Evolutionary conservation across 2,888 invertebrate species (phyloP), one percentile per base, ranked within the genome.

Genomic region (Yponomeuta evonymella): DNA sequence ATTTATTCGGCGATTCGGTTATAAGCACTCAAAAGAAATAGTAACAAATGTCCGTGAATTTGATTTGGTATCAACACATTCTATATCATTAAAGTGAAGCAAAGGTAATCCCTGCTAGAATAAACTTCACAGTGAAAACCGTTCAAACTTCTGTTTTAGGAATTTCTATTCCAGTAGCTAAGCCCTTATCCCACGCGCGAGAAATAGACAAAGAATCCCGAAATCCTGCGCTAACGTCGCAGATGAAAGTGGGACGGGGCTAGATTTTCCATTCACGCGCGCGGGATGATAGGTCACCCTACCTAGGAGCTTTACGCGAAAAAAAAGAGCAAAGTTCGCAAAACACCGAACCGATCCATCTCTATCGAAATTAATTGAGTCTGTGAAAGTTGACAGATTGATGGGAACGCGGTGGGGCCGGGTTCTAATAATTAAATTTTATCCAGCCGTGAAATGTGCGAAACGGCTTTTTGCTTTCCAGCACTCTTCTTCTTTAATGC

Each of bases 291-390:
- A 8, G 43, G 8, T 43, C 6, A 43, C 43, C 5, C 43, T 43
- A 8, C 43, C 43, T 4, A 33, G 15, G 51, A 58, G 0, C 1
- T 58, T 58, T 12, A 1, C 15, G 15, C 5, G 51, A 3, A 15
- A 58, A 58, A 58, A 58, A 58, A 58, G 12, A 15, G 10, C 2
- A 51, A 51, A 51, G 12, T 12, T 51, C 10, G 51, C 12, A 15
- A 58, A 12, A 15, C 5, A 15, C 15, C 51, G 51, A 58, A 58
- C 15, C 67, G 11, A 68, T 68, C 68, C 43, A 48, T 68, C 48
- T 68, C 48, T 68, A 68, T 51, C 68, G 58, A 51, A 51, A 68
- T 58, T 68, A 68, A 68, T 68, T 68, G 68, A 68, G 48, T 68
- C 51, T 10, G 30, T 12, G 51, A 68, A 68, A 68, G 48, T 68